Evolutionary conservation across 2,113 vertebrate species (phyloP), one percentile per base, ranked within the genome.

Genomic region (Siniperca knerii): DNA sequence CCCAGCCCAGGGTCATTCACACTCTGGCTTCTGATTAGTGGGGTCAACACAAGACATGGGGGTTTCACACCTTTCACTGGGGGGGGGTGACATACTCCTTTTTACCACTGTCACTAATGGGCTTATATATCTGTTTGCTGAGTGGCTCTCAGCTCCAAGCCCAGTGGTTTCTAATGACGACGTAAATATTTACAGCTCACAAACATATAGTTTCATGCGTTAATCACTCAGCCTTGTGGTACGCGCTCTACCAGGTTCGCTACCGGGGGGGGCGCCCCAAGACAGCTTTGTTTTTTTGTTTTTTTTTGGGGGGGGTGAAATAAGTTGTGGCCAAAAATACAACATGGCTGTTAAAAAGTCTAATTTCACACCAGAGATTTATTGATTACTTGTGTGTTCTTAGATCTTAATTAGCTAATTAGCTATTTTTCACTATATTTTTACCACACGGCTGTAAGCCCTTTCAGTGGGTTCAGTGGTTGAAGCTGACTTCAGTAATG

Each of bases 1-100:
- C 62, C 54, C 55, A 48, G 29, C 48, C 29, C 25, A 62, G 4
- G 79, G 79, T 85, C 86, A 21, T 11, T 75, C 64, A 29, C 80
- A 73, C 42, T 11, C 69, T 73, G 52, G 67, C 71, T 48, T 48
- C 75, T 74, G 81, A 88, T 85, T 85, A 76, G 78, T 40, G 37
- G 73, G 69, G 42, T 81, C 37, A 84, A 55, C 64, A 48, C 8
- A n/a, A 77, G 50, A 23, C 42, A 64, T 37, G 11, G 65, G n/a
- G 60, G n/a, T 75, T 72, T 87, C 73, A 85, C 86, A 89, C 79
- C 67, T 79, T n/a, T 68, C 23, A 21, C 42, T 62, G 46, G 5
- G 35, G 33, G 42, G 94, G 96, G 94, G 92, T 15, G 44, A 46
- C 73, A 61, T n/a, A 15, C 54, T 29, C 6, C 12, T 58, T 54